Percentiles rank a stretch among this genome's conserved stretches.
Evolutionary conservation across 2,888 invertebrate species (phyloP).

Genomic region (Andricus quercusramuli): DNA sequence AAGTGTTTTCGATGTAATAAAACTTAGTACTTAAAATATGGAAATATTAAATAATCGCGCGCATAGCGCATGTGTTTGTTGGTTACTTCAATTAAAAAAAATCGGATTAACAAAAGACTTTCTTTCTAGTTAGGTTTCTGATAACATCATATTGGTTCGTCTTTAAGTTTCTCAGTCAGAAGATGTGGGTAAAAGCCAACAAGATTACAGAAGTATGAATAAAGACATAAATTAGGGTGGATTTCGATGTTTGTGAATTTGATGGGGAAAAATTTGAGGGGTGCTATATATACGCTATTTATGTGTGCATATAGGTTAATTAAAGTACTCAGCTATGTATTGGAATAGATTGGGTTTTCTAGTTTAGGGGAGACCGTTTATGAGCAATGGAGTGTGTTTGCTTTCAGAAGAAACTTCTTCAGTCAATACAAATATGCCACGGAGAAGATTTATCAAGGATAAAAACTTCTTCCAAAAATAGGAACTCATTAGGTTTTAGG

Average conservation of each 20-base stretch:
- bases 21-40: no score
- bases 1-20: no score
- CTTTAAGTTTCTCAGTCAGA: neutral
- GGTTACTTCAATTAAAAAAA: no score
- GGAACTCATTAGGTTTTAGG: neutral
- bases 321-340: constrained; percentile 6
- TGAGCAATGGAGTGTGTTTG: constrained; percentile 14
- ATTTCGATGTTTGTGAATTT: constrained; percentile 4
- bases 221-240: constrained; percentile 35
- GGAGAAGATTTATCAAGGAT: neutral
- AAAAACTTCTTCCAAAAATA: neutral
- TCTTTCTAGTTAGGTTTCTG: neutral
- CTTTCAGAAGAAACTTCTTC: neutral
- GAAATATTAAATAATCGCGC: no score
- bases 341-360: neutral
- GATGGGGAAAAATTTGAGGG: neutral
- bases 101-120: no score
- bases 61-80: no score
- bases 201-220: neutral
- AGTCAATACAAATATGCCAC: neutral
- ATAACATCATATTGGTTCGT: neutral
- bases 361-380: neutral
- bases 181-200: neutral
- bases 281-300: neutral
- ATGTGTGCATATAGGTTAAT: constrained; percentile 17